Evolutionary conservation across 1,140 invertebrate species (phyloP).

Genomic region (Andrena cerasifolii): DNA sequence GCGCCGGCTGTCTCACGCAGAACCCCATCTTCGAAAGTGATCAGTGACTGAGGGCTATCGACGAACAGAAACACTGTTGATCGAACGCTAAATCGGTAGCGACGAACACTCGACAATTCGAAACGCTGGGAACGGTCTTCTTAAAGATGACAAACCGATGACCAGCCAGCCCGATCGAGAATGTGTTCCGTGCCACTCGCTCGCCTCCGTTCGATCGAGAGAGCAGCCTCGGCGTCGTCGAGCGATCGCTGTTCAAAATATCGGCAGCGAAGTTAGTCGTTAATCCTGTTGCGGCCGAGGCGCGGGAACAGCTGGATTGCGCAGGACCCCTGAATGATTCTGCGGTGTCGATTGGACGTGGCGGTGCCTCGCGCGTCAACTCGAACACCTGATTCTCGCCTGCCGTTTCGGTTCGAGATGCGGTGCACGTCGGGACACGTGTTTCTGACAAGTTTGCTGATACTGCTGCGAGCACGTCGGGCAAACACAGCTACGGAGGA

Average conservation of each 20-base stretch:
- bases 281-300: neutral
- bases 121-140: no score
- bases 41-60: neutral
- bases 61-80: neutral
- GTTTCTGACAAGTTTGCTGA: conserved; percentile 70
- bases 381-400: conserved; percentile 46
- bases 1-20: neutral
- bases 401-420: conserved; percentile 67
- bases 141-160: neutral
- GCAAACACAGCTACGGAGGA: conserved; percentile 51
- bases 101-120: neutral
- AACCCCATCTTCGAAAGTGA: neutral
- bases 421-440: conserved; percentile 61
- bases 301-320: neutral
- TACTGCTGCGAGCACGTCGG: conserved; percentile 60
- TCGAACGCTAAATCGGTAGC: no score
- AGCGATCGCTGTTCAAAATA: neutral
- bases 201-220: conserved; percentile 6
- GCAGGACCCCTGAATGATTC: conserved; percentile 53
- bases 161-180: conserved; percentile 25
- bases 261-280: neutral
- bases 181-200: conserved; percentile 17
- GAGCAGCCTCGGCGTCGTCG: neutral
- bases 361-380: conserved; percentile 40
- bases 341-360: conserved; percentile 24